Evolutionary conservation across 2,797 vertebrate genomes (phyloP).

Genomic region (Sebastes baramenuke): DNA sequence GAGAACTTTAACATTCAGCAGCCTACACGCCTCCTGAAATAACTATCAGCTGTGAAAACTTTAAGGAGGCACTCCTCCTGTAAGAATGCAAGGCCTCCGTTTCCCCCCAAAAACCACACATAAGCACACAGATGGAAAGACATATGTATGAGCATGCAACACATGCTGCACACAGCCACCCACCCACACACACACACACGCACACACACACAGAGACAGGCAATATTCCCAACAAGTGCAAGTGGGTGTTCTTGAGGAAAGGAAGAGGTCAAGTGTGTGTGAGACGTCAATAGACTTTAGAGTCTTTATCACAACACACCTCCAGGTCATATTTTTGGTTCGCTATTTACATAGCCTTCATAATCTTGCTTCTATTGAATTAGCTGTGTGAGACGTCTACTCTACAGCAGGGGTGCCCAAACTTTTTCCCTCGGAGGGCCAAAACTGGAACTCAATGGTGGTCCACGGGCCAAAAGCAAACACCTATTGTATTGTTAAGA

Average conservation of each 20-base stretch:
- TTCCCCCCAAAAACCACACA: conserved; percentile 15
- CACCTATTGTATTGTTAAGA: too few species aligned
- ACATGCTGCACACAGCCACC: not conserved
- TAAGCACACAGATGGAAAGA: conserved; percentile 55
- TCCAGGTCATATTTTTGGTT: not conserved
- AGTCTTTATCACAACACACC: conserved; percentile 9
- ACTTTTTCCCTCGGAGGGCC: too few species aligned
- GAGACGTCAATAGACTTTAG: conserved; percentile 25
- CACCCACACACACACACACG: not conserved
- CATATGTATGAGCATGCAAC: conserved; percentile 40
- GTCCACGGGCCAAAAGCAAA: too few species aligned
- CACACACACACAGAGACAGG: not conserved
- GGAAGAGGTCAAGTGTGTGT: conserved; percentile 49
- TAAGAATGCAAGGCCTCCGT: conserved; percentile 55
- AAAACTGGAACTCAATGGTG: too few species aligned
- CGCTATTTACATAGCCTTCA: not conserved
- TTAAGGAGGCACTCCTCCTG: conserved; percentile 61
- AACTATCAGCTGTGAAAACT: conserved; percentile 70
- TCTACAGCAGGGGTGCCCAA: too few species aligned
- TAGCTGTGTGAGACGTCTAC: not conserved
- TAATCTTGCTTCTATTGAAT: not conserved
- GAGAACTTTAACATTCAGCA: conserved; percentile 36
- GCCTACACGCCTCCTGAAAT: conserved; percentile 54
- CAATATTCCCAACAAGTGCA: conserved; percentile 24
- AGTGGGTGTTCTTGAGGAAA: conserved; percentile 42